A percentile compares a stretch with the other conserved stretches of the same genome.
phyloP scores from a whole-genome alignment of 1,140 invertebrate genomes.

The Tetraneura akinire region DNA sequence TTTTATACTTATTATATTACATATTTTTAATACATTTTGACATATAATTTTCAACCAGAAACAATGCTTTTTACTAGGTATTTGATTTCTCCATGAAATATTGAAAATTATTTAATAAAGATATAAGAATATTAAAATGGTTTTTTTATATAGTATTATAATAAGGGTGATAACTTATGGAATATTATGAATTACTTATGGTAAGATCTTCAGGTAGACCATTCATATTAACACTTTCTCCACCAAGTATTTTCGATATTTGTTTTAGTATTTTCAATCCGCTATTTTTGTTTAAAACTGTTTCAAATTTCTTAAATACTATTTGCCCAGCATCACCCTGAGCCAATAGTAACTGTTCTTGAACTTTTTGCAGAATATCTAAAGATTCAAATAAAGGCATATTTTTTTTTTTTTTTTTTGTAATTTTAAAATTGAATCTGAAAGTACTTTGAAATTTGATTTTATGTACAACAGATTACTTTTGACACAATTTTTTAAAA shows the following conservation, averaged over 20 bases:
- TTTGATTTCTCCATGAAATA: too few species aligned
- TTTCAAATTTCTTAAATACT: conserved; percentile 14
- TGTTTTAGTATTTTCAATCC: not conserved
- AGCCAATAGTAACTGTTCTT: conserved; percentile 9
- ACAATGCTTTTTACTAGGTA: too few species aligned
- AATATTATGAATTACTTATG: not conserved
- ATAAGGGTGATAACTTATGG: too few species aligned
- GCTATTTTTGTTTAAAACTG: not conserved
- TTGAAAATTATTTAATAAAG: too few species aligned
- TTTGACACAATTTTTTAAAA: not conserved
- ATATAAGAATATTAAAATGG: too few species aligned
- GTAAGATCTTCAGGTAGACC: conserved; percentile 5
- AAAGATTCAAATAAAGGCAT: not conserved
- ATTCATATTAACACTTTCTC: not conserved
- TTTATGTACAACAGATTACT: conserved; percentile 6
- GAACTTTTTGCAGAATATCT: not conserved
- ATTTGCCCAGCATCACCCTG: conserved; percentile 2
- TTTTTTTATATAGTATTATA: too few species aligned
- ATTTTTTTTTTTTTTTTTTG: too few species aligned
- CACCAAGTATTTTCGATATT: not conserved
- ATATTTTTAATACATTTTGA: too few species aligned
- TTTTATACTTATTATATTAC: too few species aligned
- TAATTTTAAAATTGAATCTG: conserved; percentile 21
- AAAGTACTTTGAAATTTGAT: conserved; percentile 19
- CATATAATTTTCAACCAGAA: too few species aligned